Evolutionary conservation across 2,888 invertebrate species (phyloP).

Genomic region (Ctena decussata): DNA sequence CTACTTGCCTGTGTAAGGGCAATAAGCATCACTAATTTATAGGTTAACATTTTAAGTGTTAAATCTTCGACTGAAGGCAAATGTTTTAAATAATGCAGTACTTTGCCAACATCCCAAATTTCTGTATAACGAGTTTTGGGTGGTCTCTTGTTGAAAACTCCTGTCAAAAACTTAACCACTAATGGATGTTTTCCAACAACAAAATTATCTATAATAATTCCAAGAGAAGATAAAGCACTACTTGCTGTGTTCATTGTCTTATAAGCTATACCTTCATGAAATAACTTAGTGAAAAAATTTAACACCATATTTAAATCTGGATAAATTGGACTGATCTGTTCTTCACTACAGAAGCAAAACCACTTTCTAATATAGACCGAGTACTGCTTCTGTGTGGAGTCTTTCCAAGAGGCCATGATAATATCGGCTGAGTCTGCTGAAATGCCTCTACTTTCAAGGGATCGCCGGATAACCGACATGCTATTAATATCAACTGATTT

Average conservation of each 20-base stretch:
- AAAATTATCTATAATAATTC: background rate
- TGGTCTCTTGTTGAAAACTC: slow-evolving; percentile 8
- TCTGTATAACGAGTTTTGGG: background rate
- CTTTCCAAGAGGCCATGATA: slow-evolving; percentile 27
- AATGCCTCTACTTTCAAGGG: background rate
- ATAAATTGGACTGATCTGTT: background rate
- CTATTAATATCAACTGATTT: background rate
- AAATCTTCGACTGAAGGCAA: background rate
- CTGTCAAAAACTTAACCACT: slow-evolving; percentile 19
- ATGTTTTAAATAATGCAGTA: slow-evolving; percentile 1
- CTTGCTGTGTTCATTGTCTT: slow-evolving; percentile 27
- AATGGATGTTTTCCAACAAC: slow-evolving; percentile 13
- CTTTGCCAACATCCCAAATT: slow-evolving; percentile 20
- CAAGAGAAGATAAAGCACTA: slow-evolving; percentile 13
- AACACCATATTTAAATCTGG: slow-evolving; percentile 3
- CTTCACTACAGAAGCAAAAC: too few relatives aligned
- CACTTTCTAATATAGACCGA: slow-evolving; percentile 27
- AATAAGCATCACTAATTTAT: background rate
- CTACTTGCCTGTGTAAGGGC: background rate
- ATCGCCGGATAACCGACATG: slow-evolving; percentile 23
- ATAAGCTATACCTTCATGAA: slow-evolving; percentile 3
- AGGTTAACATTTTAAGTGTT: background rate
- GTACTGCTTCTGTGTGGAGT: slow-evolving; percentile 42
- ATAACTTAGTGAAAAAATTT: slow-evolving; percentile 13
- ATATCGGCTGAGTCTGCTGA: slow-evolving; percentile 11